Percentiles rank a stretch among this genome's conserved stretches.
Evolutionary conservation across 2,888 invertebrate genomes (phyloP).

Genomic region (Rotaria sp.): DNA sequence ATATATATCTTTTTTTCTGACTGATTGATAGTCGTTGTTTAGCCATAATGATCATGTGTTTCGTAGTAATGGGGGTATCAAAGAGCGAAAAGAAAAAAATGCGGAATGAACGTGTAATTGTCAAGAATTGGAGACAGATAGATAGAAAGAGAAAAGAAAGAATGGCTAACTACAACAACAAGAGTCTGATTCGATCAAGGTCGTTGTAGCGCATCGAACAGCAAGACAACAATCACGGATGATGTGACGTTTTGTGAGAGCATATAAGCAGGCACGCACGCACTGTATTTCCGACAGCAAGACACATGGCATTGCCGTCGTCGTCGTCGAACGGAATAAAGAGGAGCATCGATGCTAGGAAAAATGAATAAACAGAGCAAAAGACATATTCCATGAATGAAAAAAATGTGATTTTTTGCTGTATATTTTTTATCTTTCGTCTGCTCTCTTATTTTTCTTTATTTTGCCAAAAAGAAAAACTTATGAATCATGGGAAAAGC

Average conservation of each 20-base stretch:
- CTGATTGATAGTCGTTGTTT: neutral
- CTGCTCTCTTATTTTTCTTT: neutral
- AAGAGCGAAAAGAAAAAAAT: neutral
- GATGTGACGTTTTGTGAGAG: neutral
- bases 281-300: neutral
- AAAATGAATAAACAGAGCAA: constrained; percentile 4
- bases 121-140: neutral
- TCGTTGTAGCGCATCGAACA: neutral
- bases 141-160: neutral
- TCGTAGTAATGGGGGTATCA: neutral
- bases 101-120: neutral
- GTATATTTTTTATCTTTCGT: neutral
- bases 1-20: neutral
- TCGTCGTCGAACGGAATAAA: neutral
- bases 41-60: neutral
- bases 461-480: neutral
- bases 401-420: neutral
- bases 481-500: neutral
- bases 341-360: neutral
- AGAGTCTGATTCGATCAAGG: constrained; percentile 2
- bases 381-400: neutral
- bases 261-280: neutral
- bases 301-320: neutral
- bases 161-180: neutral
- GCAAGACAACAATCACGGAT: constrained; percentile 6